Evolutionary conservation across 2,113 vertebrate species (phyloP).

Genomic region (Megaptera novaeangliae): DNA sequence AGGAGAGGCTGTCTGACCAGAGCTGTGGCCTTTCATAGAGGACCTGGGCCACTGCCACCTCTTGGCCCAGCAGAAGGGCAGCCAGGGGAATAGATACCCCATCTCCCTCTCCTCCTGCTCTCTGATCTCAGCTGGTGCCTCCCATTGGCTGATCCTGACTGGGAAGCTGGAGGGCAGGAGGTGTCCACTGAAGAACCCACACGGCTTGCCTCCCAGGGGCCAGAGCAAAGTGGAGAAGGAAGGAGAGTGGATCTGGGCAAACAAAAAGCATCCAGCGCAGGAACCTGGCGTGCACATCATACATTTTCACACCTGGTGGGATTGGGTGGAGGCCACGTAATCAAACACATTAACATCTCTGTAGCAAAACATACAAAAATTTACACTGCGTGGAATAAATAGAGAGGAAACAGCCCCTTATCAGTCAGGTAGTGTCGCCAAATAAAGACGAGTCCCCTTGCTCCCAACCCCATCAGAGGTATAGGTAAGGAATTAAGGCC

Average conservation of each 20-base stretch:
- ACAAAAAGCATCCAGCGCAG: neutral
- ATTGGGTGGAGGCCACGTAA: neutral
- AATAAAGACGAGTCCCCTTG: neutral
- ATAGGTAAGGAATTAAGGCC: neutral
- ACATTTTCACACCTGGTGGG: neutral
- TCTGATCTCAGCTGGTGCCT: neutral
- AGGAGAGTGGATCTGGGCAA: neutral
- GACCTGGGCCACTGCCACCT: neutral
- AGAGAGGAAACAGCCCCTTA: neutral
- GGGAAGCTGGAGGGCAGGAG: neutral
- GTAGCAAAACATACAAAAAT: neutral
- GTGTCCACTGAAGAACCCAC: rapidly evolving
- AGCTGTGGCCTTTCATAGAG: neutral
- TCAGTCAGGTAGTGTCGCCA: neutral
- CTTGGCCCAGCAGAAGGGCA: neutral
- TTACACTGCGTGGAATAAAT: neutral
- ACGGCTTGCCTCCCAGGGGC: neutral
- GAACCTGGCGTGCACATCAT: no score
- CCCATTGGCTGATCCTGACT: neutral
- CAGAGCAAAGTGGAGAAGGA: neutral
- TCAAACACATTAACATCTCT: neutral
- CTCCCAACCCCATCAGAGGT: neutral
- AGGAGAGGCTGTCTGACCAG: neutral
- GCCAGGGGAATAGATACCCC: neutral
- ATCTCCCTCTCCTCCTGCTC: neutral